phyloP scores from a whole-genome alignment of 2,113 vertebrate species.

The Australoheros scitulus region DNA sequence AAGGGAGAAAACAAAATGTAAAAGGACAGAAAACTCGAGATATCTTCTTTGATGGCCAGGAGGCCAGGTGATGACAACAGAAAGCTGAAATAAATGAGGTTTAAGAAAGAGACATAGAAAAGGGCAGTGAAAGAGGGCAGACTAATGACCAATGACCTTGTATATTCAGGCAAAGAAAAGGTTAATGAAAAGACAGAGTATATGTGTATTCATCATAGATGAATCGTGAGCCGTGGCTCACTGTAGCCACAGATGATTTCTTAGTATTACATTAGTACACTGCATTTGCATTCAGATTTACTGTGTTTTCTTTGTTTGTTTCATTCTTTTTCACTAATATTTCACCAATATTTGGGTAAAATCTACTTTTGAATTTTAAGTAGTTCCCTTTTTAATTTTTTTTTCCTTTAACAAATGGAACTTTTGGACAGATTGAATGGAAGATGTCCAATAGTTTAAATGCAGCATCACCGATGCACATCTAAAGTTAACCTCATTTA shows the following conservation, averaged over 20 bases:
- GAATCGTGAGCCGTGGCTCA: not conserved
- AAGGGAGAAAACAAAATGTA: conserved; percentile 37
- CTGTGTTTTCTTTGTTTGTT: not conserved
- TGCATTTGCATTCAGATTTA: not conserved
- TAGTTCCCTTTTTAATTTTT: not conserved
- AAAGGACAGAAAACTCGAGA: conserved; percentile 16
- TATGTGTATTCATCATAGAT: conserved; percentile 11
- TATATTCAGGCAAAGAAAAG: conserved; percentile 20
- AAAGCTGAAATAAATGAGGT: not conserved
- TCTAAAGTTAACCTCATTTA: conserved; percentile 50
- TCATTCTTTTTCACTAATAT: not conserved
- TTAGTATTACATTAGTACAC: not conserved
- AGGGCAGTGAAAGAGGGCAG: not conserved
- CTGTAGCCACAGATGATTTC: not conserved
- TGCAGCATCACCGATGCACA: conserved; percentile 20
- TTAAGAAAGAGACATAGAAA: not conserved
- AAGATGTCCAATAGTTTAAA: conserved; percentile 10
- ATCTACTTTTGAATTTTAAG: not conserved
- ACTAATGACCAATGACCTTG: conserved; percentile 22
- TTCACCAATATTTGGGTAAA: not conserved
- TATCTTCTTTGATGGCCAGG: conserved; percentile 18
- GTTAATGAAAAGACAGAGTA: conserved; percentile 10
- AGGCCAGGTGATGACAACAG: not conserved
- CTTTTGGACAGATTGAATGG: not conserved
- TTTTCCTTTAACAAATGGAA: not conserved